These are phyloP conservation scores for Orchestes rusci DNA, from an alignment of 2,888 invertebrate species.

Conservation along the genomic window DNA sequence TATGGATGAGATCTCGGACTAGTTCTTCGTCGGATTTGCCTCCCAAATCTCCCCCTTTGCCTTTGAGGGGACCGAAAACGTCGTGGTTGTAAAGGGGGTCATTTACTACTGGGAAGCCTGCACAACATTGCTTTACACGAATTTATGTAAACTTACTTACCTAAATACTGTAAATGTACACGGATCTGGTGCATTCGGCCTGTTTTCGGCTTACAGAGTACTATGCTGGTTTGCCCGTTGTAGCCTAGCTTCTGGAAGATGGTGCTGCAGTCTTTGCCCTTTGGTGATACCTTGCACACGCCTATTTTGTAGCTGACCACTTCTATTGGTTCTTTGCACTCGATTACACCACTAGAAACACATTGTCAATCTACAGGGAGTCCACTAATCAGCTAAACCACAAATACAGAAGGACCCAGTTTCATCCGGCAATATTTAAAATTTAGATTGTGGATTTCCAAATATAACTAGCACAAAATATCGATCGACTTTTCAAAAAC, in stretches of 20 bases:
- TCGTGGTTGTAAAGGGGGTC: conserved; percentile 95
- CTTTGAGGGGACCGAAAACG: conserved; percentile 90
- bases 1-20: conserved; percentile 80
- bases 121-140: conserved; percentile 17
- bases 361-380: not conserved
- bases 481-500: too few relatives aligned
- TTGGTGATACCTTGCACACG: conserved; percentile 86
- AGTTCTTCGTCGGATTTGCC: conserved; percentile 86
- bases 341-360: conserved; percentile 63
- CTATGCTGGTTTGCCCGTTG: conserved; percentile 86
- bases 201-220: conserved; percentile 89
- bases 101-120: conserved; percentile 94
- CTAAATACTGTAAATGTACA: conserved; percentile 95
- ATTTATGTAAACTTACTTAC: conserved; percentile 43
- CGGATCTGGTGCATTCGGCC: conserved; percentile 99
- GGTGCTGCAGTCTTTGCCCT: conserved; percentile 89
- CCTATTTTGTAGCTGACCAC: conserved; percentile 94
- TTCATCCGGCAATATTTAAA: too few relatives aligned
- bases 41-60: conserved; percentile 79
- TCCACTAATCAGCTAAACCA: not conserved
- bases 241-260: conserved; percentile 84
- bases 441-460: too few relatives aligned
- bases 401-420: too few relatives aligned
- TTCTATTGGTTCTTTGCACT: conserved; percentile 85
- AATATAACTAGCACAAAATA: too few relatives aligned